Base-by-base conservation (phyloP, 2,888 invertebrate genomes). In the Catonia carolina region DNA sequence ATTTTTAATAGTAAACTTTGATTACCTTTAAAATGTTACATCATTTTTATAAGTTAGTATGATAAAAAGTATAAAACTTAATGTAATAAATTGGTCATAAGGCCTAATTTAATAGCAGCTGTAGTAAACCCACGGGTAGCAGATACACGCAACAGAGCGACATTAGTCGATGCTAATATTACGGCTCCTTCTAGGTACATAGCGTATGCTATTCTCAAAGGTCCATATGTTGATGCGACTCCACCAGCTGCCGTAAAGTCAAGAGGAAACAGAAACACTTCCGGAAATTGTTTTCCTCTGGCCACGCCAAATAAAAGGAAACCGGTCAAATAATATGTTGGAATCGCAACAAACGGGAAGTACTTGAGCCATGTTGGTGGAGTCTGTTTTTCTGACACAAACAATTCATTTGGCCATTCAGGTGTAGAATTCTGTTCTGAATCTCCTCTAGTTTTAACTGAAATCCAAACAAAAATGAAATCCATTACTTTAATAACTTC, bases 181-280 rank as follows among this genome's bases (percentile, higher is more conserved):
- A 85, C 81, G 1, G 82, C 84, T 41, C 83, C 77, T 66, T 85
- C 85, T 57, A 85, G 75, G 71, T 84, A 86, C 18, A 84, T 67
- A 0, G 79, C 84, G 68, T 85, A 85, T 2, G 81, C 67, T 20
- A 84, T 74, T 12, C 84, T 74, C 12, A 82, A 74, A 65, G 78
- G 72, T 2, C 79, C 78, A 49, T 75, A 71, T 22, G 82, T 80
- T 18, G 73, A 75, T 6, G 82, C 82, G 27, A 85, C 78, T 2
- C 84, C 84, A 1, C 85, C 84, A 1, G 79, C 81, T 0, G 83
- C 83, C 5, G 85, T 84, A 65, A 86, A 85, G 68, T 85, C 83
- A 60, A 85, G 66, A 0, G 85, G 85, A 66, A 85, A 86, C 72
- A 84, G 74, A 17, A 81, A 68, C 58, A 78, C 73, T 42, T 82